Conservation (phyloP, 2,888 invertebrate genomes). For the Scrobipalpa atriplicella region DNA sequence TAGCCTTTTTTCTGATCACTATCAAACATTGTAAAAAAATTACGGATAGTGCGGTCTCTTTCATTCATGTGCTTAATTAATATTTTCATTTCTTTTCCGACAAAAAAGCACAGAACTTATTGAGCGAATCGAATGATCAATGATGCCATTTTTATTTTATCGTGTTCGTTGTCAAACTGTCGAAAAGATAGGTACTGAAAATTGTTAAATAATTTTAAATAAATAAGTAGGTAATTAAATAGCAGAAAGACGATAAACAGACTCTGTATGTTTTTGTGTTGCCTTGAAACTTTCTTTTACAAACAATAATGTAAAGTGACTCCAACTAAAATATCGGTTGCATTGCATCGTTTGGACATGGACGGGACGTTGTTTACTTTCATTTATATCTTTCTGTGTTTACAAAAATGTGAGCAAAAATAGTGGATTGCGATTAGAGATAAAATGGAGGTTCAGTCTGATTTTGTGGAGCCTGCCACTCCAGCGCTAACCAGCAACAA, state of each 20-base stretch:
- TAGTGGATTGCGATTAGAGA: not conserved
- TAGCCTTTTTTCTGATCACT: not conserved
- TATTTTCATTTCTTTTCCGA: not conserved
- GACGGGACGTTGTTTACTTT: conserved; percentile 16
- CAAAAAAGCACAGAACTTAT: conserved; percentile 8
- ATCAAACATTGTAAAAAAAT: not conserved
- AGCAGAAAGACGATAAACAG: too few species aligned
- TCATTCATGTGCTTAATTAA: not conserved
- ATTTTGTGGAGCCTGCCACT: conserved; percentile 55
- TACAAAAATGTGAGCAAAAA: not conserved
- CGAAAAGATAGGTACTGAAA: too few species aligned
- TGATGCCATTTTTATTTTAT: conserved; percentile 1
- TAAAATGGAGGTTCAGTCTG: conserved; percentile 65
- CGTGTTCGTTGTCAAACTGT: conserved; percentile 9
- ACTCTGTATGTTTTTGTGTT: not conserved
- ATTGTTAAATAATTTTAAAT: too few species aligned
- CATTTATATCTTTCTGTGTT: not conserved
- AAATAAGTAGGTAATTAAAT: too few species aligned
- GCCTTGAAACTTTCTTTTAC: not conserved
- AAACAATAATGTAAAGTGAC: not conserved
- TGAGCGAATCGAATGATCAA: not conserved
- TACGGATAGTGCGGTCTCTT: not conserved
- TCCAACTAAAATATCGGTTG: conserved; percentile 1
- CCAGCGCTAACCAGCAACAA: conserved; percentile 56
- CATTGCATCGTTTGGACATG: not conserved